Base-by-base conservation (phyloP, 1,140 invertebrate species). In the Polyergus mexicanus region DNA sequence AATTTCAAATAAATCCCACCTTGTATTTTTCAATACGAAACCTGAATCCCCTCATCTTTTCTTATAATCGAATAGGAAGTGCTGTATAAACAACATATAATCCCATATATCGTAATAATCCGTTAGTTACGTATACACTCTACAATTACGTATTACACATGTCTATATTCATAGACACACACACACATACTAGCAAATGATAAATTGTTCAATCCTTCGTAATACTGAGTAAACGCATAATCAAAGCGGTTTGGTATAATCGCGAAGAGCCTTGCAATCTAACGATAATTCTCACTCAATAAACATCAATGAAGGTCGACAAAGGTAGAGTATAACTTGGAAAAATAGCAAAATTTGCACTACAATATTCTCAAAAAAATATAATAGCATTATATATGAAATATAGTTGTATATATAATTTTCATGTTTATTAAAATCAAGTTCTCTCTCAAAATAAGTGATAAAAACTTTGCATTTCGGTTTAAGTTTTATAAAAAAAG, bases 221-320 rank as follows among this genome's bases (percentile, higher is more conserved):
- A 28, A 41, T 19, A 78, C 62, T 68, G 62, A 38, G 76, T 62
- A 78, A 68, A 62, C 76, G 76, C 76, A 51, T 38, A 65, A 68
- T 78, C 62, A 38, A 2, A 2, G n/a, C 19, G 8, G 25, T 44
- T 68, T 51, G n/a, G 3, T 44, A 62, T 41, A 62, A 54, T 78
- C 41, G 65, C 8, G 6, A 47, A n/a, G 13, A 68, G 8, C 76
- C 0, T 19, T 3, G 25, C 76, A 68, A 62, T 78, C 22, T 38
- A 66, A 68, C 62, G 19, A 54, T 68, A 68, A 68, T 68, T 78
- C 38, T 35, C 4, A 13, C 2, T 68, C 7, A 32, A 62, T 25
- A 11, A 78, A 68, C 74, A 62, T 11, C 58, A 28, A 78, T 78
- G 62, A 35, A 22, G 32, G 22, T 38, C 8, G 38, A 66, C 3